Evolutionary conservation across 2,113 vertebrate genomes (phyloP), one percentile per base, ranked within the genome.

Genomic region (Cinclus mexicanus): DNA sequence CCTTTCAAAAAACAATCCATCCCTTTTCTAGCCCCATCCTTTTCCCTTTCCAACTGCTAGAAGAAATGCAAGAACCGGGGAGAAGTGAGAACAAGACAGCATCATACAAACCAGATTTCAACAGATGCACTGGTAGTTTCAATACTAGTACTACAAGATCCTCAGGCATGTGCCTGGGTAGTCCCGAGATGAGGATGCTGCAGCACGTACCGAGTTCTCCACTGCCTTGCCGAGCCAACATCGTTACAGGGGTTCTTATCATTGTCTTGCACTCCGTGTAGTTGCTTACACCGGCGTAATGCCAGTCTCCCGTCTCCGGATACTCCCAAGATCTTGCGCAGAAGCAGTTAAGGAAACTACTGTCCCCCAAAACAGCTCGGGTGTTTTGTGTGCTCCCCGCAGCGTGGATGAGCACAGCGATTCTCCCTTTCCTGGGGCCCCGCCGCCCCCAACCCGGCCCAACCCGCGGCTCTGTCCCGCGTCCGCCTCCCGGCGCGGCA

Each of bases 331-430:
- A 19, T 31, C 33, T 75, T 18, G 28, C 46, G 14, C 41, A 21
- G 26, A 7, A 55, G 75, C 75, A 31, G 22, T 11, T 78, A 53
- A 26, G 17, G 25, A 64, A 76, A 23, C 37, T 7, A 6, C 70
- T 37, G 29, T 25, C 21, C 42, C 82, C 82, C 18, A 1, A 3
- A 12, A 19, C 10, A 68, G 8, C 44, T 11, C 74, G 25, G 57
- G 24, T 11, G 60, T 7, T 35, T 8, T 42, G n/a, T 5, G 8
- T 2, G 39, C 57, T 63, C 28, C 83, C 46, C 4, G 1, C 47
- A 31, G 55, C 0, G 23, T 21, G 64, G 55, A 21, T 2, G 41
- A 35, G 14, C 56, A 5, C 12, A 1, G 23, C 9, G 4, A 2
- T 33, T 19, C 44, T 4, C 29, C 18, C 19, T 17, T 23, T 22